Evolutionary conservation across 2,113 vertebrate species (phyloP).

Genomic region (Dendrocopos noguchii): DNA sequence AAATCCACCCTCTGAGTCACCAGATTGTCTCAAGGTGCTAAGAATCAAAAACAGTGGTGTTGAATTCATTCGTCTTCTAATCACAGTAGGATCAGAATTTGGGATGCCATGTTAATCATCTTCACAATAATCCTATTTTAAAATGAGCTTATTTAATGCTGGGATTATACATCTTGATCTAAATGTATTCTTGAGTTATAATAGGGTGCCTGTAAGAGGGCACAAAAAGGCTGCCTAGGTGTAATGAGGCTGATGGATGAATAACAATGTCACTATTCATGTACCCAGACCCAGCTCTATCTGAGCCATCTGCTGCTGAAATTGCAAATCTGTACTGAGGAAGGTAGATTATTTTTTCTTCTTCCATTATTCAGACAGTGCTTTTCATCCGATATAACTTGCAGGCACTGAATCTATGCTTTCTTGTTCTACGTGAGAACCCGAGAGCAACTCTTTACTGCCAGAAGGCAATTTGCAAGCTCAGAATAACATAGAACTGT

Average conservation of each 20-base stretch:
- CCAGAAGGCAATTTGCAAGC: neutral
- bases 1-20: neutral
- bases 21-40: neutral
- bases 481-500: neutral
- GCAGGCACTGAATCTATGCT: neutral
- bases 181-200: neutral
- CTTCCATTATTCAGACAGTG: neutral
- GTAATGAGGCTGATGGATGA: constrained; percentile 17
- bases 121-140: neutral
- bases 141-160: neutral
- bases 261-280: constrained; percentile 48
- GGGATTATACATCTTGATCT: constrained; percentile 12
- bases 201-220: neutral
- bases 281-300: neutral
- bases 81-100: neutral
- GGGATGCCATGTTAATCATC: neutral
- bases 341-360: neutral
- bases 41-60: neutral
- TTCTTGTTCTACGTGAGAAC: neutral
- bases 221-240: constrained; percentile 27
- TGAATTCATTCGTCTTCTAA: neutral
- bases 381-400: neutral
- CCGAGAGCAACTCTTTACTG: neutral
- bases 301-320: constrained; percentile 50
- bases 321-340: constrained; percentile 9